These are phyloP conservation scores for Adela reaumurella DNA, from an alignment of 2,888 invertebrate genomes.

Conservation along the genomic window DNA sequence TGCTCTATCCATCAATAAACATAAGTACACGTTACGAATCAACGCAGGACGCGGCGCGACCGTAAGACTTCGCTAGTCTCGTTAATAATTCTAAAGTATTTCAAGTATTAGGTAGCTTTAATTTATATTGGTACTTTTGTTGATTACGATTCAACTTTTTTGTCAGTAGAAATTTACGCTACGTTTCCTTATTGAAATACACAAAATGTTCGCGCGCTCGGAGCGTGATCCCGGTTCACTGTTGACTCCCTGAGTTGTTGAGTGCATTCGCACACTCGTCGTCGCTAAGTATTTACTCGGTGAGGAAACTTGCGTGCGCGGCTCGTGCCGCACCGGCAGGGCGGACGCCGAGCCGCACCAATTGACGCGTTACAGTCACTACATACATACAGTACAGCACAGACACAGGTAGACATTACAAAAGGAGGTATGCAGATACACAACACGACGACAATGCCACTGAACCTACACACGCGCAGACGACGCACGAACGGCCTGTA, in stretches of 20 bases:
- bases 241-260: constrained; percentile 34
- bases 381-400: not conserved
- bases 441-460: constrained; percentile 11
- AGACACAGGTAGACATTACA: no score
- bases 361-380: not conserved
- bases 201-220: constrained; percentile 16
- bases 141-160: constrained; percentile 62
- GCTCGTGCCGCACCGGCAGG: no score
- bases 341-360: no score
- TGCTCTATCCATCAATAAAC: no score
- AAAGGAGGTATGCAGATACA: no score
- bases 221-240: constrained; percentile 29
- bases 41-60: no score
- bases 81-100: not conserved
- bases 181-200: constrained; percentile 24
- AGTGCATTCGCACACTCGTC: no score
- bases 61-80: no score
- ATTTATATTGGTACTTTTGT: constrained; percentile 70
- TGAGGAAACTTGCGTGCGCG: no score
- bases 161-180: constrained; percentile 57
- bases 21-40: no score
- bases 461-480: constrained; percentile 18
- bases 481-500: constrained; percentile 65
- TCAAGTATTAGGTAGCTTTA: constrained; percentile 21
- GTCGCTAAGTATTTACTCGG: no score